phyloP scores from a whole-genome alignment of 92 coral and sea anemone genomes.

The Phenganax marumi region DNA sequence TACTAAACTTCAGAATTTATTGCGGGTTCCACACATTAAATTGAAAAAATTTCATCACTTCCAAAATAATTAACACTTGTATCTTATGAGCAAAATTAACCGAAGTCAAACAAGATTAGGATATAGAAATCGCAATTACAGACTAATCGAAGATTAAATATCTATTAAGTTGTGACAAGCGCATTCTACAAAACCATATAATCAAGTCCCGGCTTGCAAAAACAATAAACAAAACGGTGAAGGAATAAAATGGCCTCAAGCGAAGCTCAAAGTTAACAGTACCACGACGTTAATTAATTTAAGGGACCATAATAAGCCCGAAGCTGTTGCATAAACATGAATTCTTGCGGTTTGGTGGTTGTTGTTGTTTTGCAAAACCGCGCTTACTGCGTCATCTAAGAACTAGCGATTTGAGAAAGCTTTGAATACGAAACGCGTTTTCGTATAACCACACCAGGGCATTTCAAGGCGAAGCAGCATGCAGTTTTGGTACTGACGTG shows the following conservation, averaged over 20 bases:
- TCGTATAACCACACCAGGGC: not conserved
- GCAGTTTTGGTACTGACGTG: conserved; percentile 21
- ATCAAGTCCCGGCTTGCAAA: not conserved
- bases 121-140: not conserved
- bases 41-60: no score
- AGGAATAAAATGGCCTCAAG: not conserved
- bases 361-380: not conserved
- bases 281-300: conserved; percentile 32
- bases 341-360: not conserved
- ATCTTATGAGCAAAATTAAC: not conserved
- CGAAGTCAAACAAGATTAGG: conserved; percentile 1
- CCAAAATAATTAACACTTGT: no score
- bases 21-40: no score
- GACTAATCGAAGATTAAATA: not conserved
- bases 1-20: no score
- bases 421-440: not conserved
- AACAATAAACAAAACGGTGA: conserved; percentile 2
- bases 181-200: not conserved
- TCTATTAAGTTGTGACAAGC: not conserved
- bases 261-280: not conserved
- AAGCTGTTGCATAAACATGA: conserved; percentile 8
- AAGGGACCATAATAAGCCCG: not conserved
- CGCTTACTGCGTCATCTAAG: not conserved
- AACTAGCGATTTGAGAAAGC: not conserved
- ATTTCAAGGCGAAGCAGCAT: not conserved